Conservation (phyloP, 2,113 vertebrate genomes). For the Gallinago jamesoni region DNA sequence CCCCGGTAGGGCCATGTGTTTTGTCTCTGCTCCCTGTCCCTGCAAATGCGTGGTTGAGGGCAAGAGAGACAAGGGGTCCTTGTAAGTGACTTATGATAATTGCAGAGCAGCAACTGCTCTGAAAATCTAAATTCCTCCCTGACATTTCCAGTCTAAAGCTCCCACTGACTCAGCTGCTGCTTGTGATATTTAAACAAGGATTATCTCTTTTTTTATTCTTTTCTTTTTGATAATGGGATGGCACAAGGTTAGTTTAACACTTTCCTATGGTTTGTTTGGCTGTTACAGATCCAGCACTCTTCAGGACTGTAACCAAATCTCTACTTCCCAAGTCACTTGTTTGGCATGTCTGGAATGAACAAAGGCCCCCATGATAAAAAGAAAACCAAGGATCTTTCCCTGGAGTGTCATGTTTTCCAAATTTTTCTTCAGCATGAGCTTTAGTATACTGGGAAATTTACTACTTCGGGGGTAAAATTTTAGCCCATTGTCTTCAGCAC, state of each 20-base stretch:
- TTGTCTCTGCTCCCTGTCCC: neutral
- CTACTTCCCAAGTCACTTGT: neutral
- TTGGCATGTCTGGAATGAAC: neutral
- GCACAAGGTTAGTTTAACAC: slow-evolving; percentile 68
- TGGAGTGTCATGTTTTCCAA: neutral
- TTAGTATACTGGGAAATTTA: neutral
- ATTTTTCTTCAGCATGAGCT: neutral
- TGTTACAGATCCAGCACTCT: neutral
- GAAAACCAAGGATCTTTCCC: neutral
- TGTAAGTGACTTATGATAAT: slow-evolving; percentile 72
- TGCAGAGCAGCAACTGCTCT: slow-evolving; percentile 55
- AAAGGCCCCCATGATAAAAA: neutral
- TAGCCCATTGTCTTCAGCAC: neutral
- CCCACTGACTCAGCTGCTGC: slow-evolving; percentile 46
- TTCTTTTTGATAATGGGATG: slow-evolving; percentile 44
- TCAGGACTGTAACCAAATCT: neutral
- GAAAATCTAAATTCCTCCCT: slow-evolving; percentile 74
- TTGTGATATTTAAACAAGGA: slow-evolving; percentile 78
- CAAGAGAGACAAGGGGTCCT: neutral
- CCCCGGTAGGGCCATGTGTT: neutral
- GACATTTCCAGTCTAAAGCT: slow-evolving; percentile 79
- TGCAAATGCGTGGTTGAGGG: neutral
- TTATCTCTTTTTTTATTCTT: slow-evolving; percentile 68
- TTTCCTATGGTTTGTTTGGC: slow-evolving; percentile 43
- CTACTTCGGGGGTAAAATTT: neutral